A percentile compares a stretch with the other conserved stretches of the same genome.
These are phyloP conservation scores for Archips xylosteana DNA, from an alignment of 2,888 invertebrate genomes.

Conservation along the genomic window DNA sequence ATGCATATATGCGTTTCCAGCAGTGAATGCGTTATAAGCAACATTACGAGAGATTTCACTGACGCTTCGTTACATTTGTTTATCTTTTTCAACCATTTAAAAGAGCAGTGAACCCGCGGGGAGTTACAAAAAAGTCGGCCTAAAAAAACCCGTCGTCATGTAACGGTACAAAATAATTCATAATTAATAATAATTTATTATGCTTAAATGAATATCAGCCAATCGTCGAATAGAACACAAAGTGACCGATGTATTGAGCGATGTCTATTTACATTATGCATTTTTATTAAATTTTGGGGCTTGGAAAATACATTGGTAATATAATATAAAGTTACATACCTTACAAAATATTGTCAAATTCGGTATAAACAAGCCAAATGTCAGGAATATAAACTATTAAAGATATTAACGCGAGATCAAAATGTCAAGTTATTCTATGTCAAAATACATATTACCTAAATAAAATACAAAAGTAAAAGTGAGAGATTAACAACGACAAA, in stretches of 20 bases:
- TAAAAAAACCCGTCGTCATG: slow-evolving; percentile 18
- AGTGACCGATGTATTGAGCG: slow-evolving; percentile 43
- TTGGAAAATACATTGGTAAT: slow-evolving; percentile 24
- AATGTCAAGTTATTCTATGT: neutral
- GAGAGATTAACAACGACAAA: neutral
- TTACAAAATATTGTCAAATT: neutral
- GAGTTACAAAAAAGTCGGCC: neutral
- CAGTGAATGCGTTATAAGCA: neutral
- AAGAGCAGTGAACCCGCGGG: neutral
- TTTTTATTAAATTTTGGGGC: slow-evolving; percentile 32
- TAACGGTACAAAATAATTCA: slow-evolving; percentile 37
- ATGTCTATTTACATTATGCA: slow-evolving; percentile 41
- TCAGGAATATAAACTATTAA: neutral
- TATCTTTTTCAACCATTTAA: neutral
- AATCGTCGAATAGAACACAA: slow-evolving; percentile 29
- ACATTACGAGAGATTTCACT: neutral
- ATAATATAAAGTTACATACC: slow-evolving; percentile 22
- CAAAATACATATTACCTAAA: neutral
- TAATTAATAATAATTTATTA: slow-evolving; percentile 45
- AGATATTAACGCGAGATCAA: neutral
- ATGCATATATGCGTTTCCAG: too few relatives aligned
- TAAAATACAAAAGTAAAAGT: neutral
- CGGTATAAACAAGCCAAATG: neutral
- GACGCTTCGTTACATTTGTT: neutral
- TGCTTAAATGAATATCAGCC: slow-evolving; percentile 42